Conservation (phyloP, 1,140 invertebrate species). For the Drosophila pseudoananassae region DNA sequence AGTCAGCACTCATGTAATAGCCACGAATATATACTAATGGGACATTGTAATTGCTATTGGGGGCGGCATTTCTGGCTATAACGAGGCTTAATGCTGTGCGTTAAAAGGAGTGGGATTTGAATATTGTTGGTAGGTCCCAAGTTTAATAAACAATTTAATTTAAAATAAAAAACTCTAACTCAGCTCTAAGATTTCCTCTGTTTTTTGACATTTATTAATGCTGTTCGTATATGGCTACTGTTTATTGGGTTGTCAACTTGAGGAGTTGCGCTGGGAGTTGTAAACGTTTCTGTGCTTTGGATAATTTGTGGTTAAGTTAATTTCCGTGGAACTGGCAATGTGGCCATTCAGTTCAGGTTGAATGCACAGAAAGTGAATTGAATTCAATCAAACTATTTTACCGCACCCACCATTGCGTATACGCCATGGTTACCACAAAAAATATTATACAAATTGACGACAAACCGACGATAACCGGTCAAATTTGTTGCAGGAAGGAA, state of each 20-base stretch:
- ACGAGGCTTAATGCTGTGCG: conserved; percentile 11
- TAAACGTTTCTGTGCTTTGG: conserved; percentile 37
- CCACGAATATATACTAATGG: conserved; percentile 43
- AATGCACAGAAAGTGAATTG: conserved; percentile 57
- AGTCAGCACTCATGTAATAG: conserved; percentile 62
- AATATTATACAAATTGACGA: conserved; percentile 1
- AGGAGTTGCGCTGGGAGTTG: conserved; percentile 43
- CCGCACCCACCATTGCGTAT: conserved; percentile 52
- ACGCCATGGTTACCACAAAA: conserved; percentile 17
- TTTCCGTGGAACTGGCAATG: conserved; percentile 55
- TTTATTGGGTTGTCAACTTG: conserved; percentile 66
- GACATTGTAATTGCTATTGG: conserved; percentile 39
- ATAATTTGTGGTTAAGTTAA: conserved; percentile 59
- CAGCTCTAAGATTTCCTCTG: not conserved
- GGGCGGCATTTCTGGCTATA: conserved; percentile 8
- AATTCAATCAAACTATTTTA: conserved; percentile 24
- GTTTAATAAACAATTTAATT: not conserved
- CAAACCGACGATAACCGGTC: conserved; percentile 14
- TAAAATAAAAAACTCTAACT: not conserved
- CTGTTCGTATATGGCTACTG: conserved; percentile 27
- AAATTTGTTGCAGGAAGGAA: conserved; percentile 54
- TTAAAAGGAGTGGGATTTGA: not conserved
- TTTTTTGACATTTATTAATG: conserved; percentile 12
- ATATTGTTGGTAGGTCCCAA: not conserved
- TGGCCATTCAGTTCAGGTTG: conserved; percentile 62